Evolutionary conservation across 2,797 vertebrate genomes (phyloP), one percentile per base, ranked within the genome.

Genomic region (Pangasius krempfi): DNA sequence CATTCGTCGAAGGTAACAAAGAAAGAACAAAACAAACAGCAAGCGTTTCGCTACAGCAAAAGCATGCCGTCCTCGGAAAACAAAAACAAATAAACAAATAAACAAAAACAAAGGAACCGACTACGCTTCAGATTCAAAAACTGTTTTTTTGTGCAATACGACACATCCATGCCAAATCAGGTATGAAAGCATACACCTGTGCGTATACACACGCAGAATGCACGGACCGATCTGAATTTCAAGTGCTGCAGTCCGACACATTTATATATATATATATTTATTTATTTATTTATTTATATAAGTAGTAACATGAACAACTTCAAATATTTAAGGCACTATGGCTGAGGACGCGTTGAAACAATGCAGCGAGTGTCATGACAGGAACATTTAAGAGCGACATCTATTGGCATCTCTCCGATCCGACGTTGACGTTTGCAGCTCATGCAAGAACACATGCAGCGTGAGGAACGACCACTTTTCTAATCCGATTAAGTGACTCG

Each of bases 241-340:
- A 99, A 99, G 98, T 99, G 98, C 98, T 98, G 97, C 97, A 98
- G 98, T 98, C 98, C 97, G 97, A 96, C 96, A 99, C 98, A 97
- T 70, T 16, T 76, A 80, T 70, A 27, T 30, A 12, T 22, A 30
- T 76, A 80, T 70, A 27, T 30, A 12, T 25, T 22, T 70, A 44
- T 81, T 13, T 83, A 80, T 85, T 97, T 97, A 96, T 95, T 95
- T 93, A 94, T 94, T 95, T 96, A 97, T 98, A 97, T 97, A 98
- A 97, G 96, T 97, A 98, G 96, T 97, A 98, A 99, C 97, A 98
- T 98, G 96, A 98, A 99, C 97, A 97, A 99, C 98, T 97, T 98
- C 97, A 97, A 97, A 99, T 99, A 99, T 98, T 98, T 99, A 99
- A 99, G 99, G 99, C 99, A 99, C 99, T 99, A 99, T 98, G 98